Evolutionary conservation across 2,888 invertebrate genomes (phyloP).

Genomic region (Sepioteuthis lessoniana): DNA sequence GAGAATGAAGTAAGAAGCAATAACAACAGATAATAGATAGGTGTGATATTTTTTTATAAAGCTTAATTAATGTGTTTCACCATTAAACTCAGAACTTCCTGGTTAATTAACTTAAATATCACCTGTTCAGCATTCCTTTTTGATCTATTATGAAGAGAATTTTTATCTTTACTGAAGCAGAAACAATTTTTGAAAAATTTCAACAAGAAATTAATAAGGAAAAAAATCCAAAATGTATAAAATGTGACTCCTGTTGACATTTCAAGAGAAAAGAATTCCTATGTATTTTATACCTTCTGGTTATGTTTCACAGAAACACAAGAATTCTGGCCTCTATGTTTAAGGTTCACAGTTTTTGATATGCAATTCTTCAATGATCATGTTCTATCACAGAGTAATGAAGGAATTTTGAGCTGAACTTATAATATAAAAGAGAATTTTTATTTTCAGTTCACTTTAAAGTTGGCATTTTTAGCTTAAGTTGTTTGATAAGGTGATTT

Average conservation of each 20-base stretch:
- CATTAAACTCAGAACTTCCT: background rate
- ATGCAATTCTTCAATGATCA: background rate
- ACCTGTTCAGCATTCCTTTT: background rate
- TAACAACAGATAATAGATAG: background rate
- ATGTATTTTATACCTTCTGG: background rate
- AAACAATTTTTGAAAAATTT: background rate
- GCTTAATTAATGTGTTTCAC: background rate
- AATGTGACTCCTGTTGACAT: background rate
- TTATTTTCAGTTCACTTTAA: no score
- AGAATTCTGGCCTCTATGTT: background rate
- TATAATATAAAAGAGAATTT: background rate
- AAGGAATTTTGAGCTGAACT: background rate
- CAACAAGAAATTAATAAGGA: background rate
- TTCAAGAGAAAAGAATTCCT: background rate
- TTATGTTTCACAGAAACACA: background rate
- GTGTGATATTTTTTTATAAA: background rate
- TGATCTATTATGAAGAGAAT: background rate
- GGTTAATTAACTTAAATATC: slow-evolving; percentile 33
- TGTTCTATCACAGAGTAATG: background rate
- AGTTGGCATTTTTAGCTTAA: no score
- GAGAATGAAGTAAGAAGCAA: background rate
- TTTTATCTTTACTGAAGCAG: background rate
- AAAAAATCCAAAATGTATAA: background rate
- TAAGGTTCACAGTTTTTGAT: background rate
- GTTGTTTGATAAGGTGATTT: no score